A percentile compares a stretch with the other conserved stretches of the same genome.
phyloP scores from a whole-genome alignment of 2,888 invertebrate genomes.

The Pseudococcus viburni region DNA sequence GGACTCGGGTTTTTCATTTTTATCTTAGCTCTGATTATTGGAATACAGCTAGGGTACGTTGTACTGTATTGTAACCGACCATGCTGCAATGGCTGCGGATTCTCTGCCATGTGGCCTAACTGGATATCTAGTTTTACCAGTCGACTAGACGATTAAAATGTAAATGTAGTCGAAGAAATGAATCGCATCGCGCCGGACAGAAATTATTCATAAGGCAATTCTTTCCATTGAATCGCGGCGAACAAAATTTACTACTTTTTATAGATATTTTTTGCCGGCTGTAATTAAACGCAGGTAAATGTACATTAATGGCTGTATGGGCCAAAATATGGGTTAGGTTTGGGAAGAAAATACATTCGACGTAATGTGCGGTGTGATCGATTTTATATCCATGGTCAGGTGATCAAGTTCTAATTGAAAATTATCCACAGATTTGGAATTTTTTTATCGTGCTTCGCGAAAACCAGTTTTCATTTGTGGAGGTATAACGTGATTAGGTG shows the following conservation, averaged over 20 bases:
- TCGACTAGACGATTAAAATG: slow-evolving; percentile 48
- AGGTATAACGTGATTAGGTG: slow-evolving; percentile 33
- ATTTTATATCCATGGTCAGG: background rate
- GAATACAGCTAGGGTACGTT: too few relatives aligned
- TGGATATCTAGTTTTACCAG: slow-evolving; percentile 47
- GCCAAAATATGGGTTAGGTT: background rate
- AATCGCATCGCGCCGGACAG: slow-evolving; percentile 11
- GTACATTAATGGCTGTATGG: background rate
- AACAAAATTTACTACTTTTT: slow-evolving; percentile 35
- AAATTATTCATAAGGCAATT: slow-evolving; percentile 31
- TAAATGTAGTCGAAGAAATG: slow-evolving; percentile 51
- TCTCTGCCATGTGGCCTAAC: slow-evolving; percentile 35
- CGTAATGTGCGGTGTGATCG: background rate
- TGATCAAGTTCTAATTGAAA: slow-evolving; percentile 23
- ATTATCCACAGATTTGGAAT: background rate
- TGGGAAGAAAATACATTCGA: background rate
- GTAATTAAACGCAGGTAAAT: background rate
- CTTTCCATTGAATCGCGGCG: background rate
- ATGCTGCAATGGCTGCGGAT: background rate
- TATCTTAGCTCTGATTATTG: too few relatives aligned
- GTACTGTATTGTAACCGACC: background rate
- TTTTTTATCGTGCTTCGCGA: background rate
- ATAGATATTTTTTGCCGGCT: background rate
- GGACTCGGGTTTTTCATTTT: too few relatives aligned
- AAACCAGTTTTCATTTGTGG: background rate